These are phyloP conservation scores for Amazona guildingii DNA, from an alignment of 2,113 vertebrate species.

Conservation along the genomic window DNA sequence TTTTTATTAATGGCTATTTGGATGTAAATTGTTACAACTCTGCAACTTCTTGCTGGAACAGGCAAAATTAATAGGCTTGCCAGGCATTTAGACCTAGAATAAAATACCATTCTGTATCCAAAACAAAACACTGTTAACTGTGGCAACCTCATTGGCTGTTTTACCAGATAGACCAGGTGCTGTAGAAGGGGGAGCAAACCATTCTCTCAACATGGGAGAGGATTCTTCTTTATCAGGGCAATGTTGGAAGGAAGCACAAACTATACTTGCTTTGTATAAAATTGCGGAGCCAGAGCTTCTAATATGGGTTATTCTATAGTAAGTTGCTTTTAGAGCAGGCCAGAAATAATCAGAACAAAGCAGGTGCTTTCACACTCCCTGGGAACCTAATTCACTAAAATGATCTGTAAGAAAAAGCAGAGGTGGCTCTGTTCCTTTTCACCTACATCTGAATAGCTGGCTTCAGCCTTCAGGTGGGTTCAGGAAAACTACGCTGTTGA, in stretches of 20 bases:
- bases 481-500: background rate
- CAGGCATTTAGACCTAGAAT: background rate
- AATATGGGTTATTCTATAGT: background rate
- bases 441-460: background rate
- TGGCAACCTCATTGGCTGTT: background rate
- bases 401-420: background rate
- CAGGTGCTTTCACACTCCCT: background rate
- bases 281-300: background rate
- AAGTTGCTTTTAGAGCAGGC: background rate
- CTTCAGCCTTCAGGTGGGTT: background rate
- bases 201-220: background rate
- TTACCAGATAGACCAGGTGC: background rate
- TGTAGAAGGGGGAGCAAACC: background rate
- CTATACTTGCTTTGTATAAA: background rate
- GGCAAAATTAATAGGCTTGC: background rate
- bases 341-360: constrained; percentile 28
- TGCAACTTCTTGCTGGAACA: background rate
- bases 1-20: background rate
- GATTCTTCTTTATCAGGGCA: background rate
- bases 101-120: background rate
- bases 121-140: background rate
- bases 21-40: background rate
- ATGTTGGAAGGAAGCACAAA: background rate
- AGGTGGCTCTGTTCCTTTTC: background rate
- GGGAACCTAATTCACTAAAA: constrained; percentile 13